Percentiles rank a stretch among this genome's conserved stretches.
Evolutionary conservation across 1,140 invertebrate genomes (phyloP).

Genomic region (Nasonia longicornis): DNA sequence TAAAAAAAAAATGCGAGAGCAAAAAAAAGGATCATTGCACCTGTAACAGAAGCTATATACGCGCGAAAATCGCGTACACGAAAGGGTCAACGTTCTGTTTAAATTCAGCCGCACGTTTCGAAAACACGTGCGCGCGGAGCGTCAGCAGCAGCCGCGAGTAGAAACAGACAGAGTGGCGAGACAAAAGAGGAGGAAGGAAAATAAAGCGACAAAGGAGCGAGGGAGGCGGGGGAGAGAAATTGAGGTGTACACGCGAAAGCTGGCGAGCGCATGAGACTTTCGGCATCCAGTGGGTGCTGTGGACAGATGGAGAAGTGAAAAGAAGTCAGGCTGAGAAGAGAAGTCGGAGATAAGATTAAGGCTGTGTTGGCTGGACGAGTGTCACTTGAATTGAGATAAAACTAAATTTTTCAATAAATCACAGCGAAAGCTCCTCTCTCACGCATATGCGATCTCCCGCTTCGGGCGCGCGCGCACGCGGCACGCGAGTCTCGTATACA

Average conservation of each 20-base stretch:
- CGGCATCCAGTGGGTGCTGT: no score
- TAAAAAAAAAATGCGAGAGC: no score
- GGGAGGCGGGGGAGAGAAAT: neutral
- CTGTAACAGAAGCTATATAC: neutral
- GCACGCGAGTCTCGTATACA: neutral
- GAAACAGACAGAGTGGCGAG: conserved; percentile 5
- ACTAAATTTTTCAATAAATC: no score
- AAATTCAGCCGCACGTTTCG: neutral
- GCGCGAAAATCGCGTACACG: neutral
- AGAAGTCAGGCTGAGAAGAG: neutral
- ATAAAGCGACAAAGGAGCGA: neutral
- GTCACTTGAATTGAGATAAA: no score
- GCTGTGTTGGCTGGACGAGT: no score
- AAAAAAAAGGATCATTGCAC: neutral
- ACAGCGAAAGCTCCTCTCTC: no score
- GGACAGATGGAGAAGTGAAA: neutral
- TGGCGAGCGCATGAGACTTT: neutral
- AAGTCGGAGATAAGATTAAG: neutral
- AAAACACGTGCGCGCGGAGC: conserved; percentile 8
- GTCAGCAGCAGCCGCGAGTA: conserved; percentile 1
- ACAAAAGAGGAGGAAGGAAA: conserved; percentile 2
- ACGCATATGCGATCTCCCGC: neutral
- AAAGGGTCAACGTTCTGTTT: neutral
- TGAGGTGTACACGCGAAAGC: neutral
- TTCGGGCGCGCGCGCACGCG: neutral